Percentiles rank a stretch among this genome's conserved stretches.
Conservation (phyloP, 2,888 invertebrate species). For the Odontocerum albicorne region DNA sequence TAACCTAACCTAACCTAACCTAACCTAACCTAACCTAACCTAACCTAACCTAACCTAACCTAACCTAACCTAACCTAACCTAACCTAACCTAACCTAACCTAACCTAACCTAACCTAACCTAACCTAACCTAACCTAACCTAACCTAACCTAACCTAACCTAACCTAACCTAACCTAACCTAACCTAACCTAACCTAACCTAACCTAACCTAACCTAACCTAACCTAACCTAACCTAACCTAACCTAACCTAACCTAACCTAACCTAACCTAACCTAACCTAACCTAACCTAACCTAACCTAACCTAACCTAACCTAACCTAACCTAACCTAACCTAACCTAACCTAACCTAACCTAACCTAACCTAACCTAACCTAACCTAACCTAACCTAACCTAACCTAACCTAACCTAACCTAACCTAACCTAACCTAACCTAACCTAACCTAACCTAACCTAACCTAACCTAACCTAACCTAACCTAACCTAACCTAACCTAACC, state of each 20-base stretch:
- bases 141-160: conserved; percentile 18
- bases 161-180: conserved; percentile 30
- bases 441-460: conserved; percentile 22
- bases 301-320: conserved; percentile 36
- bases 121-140: conserved; percentile 8
- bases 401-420: conserved; percentile 26
- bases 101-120: conserved; percentile 17
- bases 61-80: conserved; percentile 16
- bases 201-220: conserved; percentile 35
- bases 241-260: conserved; percentile 35
- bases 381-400: conserved; percentile 26
- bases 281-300: conserved; percentile 36
- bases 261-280: conserved; percentile 36
- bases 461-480: conserved; percentile 20
- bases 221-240: conserved; percentile 35
- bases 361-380: conserved; percentile 37
- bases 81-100: conserved; percentile 13
- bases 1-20: conserved; percentile 21
- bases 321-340: conserved; percentile 31
- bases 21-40: conserved; percentile 21
- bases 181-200: conserved; percentile 35
- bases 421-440: conserved; percentile 28
- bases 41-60: conserved; percentile 21
- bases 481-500: conserved; percentile 6
- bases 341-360: conserved; percentile 37